Percentiles rank a stretch among this genome's conserved stretches.
Conservation (phyloP, 2,797 vertebrate species). For the Galaxias olidus region DNA sequence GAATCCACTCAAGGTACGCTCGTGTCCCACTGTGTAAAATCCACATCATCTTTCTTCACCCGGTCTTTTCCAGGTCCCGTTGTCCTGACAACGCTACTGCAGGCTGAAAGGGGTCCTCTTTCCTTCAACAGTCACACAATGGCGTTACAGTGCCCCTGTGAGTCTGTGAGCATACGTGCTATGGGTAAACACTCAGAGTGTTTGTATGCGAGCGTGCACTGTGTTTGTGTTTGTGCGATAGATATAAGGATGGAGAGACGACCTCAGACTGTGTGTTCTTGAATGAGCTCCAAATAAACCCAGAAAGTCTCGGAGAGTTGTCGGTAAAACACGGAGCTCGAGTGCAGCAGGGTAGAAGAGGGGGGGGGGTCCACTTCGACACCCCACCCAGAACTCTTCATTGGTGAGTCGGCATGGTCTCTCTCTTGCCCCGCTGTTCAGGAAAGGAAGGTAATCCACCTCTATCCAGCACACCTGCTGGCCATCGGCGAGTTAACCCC, state of each 20-base stretch:
- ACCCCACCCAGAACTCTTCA: too few relatives aligned
- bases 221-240: too few relatives aligned
- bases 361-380: too few relatives aligned
- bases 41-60: not conserved
- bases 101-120: not conserved
- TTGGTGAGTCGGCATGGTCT: not conserved
- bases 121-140: not conserved
- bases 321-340: too few relatives aligned
- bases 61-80: conserved; percentile 3
- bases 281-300: too few relatives aligned
- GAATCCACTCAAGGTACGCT: too few relatives aligned
- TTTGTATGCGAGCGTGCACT: too few relatives aligned
- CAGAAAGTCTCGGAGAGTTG: too few relatives aligned
- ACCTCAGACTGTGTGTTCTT: too few relatives aligned
- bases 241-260: too few relatives aligned
- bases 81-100: not conserved
- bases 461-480: conserved; percentile 1
- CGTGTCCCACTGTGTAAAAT: not conserved
- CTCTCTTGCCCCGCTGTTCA: not conserved
- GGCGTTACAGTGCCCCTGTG: not conserved
- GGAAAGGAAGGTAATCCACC: not conserved
- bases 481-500: conserved; percentile 24
- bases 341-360: too few relatives aligned
- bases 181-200: not conserved
- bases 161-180: not conserved